A percentile compares a stretch with the other conserved stretches of the same genome.
phyloP scores from a whole-genome alignment of 2,113 vertebrate genomes.

The Chrysemys picta region DNA sequence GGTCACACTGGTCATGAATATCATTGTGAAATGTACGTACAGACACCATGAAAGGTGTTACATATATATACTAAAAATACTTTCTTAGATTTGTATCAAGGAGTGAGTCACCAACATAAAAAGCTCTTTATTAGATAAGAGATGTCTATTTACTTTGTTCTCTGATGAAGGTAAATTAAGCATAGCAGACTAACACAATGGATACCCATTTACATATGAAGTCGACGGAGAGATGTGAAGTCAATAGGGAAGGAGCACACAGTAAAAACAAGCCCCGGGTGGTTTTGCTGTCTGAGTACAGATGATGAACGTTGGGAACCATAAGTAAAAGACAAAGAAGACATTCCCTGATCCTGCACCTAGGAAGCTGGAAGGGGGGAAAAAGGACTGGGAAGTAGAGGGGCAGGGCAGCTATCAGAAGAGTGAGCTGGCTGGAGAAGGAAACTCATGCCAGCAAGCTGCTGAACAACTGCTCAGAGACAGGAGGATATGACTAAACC shows the following conservation, averaged over 20 bases:
- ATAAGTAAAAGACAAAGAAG: too few species aligned
- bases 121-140: not conserved
- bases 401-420: not conserved
- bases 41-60: too few species aligned
- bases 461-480: not conserved
- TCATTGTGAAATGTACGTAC: too few species aligned
- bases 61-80: not conserved
- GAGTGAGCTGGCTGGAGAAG: too few species aligned
- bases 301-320: too few species aligned
- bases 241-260: too few species aligned
- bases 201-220: not conserved
- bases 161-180: not conserved
- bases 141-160: not conserved
- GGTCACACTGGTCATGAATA: too few species aligned
- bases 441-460: not conserved
- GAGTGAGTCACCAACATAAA: not conserved
- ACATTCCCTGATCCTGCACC: too few species aligned
- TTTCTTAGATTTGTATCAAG: not conserved
- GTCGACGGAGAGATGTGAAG: not conserved
- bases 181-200: not conserved
- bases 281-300: too few species aligned
- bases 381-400: not conserved
- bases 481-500: not conserved
- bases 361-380: not conserved
- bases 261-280: too few species aligned